Evolutionary conservation across 1,140 invertebrate species (phyloP).

Genomic region (Solenopsis fugax): DNA sequence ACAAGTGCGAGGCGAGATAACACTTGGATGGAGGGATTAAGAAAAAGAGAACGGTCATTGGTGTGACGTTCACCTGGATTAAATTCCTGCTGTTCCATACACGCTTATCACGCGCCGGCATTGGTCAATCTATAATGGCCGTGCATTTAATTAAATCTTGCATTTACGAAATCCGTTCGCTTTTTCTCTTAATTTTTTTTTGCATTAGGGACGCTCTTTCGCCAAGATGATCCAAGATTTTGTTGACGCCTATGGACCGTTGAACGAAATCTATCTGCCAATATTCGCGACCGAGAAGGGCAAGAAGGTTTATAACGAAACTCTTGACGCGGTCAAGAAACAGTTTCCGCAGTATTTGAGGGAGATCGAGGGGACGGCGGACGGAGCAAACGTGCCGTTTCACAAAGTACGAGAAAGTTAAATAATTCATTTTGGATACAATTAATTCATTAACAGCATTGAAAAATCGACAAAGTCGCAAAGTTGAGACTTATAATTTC

Average conservation of each 20-base stretch:
- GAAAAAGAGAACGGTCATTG: constrained; percentile 9
- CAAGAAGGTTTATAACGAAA: constrained; percentile 91
- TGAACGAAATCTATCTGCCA: constrained; percentile 90
- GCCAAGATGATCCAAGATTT: constrained; percentile 91
- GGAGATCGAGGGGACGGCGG: constrained; percentile 94
- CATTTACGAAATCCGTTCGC: background rate
- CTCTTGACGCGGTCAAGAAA: constrained; percentile 89
- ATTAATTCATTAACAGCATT: background rate
- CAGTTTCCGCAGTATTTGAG: constrained; percentile 93
- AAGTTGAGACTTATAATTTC: background rate
- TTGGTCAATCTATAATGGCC: background rate
- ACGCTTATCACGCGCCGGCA: background rate
- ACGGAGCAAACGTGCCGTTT: constrained; percentile 94
- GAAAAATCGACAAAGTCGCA: background rate
- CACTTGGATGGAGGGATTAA: background rate
- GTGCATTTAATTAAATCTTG: background rate
- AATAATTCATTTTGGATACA: background rate
- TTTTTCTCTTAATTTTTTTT: background rate
- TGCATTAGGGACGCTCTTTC: constrained; percentile 92
- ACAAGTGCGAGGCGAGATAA: background rate
- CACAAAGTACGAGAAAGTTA: constrained; percentile 89
- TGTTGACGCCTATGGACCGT: constrained; percentile 88
- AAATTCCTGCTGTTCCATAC: constrained; percentile 18
- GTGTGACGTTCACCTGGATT: constrained; percentile 11
- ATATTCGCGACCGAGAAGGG: constrained; percentile 91